Percentiles rank a stretch among this genome's conserved stretches.
Conservation (phyloP, 2,797 vertebrate species). For the Coilia nasus region DNA sequence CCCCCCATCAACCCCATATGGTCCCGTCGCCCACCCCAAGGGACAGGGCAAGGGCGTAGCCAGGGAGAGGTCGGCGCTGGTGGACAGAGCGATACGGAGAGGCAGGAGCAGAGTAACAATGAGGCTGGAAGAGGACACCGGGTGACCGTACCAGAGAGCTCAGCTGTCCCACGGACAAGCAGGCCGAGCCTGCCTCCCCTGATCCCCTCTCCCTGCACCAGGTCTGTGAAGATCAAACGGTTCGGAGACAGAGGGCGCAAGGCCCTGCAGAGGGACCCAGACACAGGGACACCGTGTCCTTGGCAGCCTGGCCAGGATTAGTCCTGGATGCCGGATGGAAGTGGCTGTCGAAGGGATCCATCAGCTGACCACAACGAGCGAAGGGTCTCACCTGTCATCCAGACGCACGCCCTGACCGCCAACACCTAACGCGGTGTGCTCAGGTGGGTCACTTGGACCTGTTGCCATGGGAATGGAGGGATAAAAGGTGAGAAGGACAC, state of each 20-base stretch:
- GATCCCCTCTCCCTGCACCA: not conserved
- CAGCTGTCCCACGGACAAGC: not conserved
- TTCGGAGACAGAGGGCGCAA: constrained; percentile 30
- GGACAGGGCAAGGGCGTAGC: constrained; percentile 37
- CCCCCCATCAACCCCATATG: constrained; percentile 62
- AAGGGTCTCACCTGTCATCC: constrained; percentile 71
- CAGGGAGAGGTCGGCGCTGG: constrained; percentile 48
- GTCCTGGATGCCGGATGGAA: not conserved
- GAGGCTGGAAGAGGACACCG: not conserved
- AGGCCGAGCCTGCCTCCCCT: not conserved
- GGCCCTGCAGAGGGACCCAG: not conserved
- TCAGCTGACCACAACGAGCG: constrained; percentile 16
- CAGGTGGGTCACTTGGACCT: constrained; percentile 77
- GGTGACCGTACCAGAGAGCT: not conserved
- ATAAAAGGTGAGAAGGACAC: constrained; percentile 57
- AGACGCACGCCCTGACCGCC: constrained; percentile 40
- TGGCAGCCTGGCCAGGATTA: not conserved
- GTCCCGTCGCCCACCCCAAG: constrained; percentile 49
- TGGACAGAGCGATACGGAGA: constrained; percentile 23
- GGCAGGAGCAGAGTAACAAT: not conserved
- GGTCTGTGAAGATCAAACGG: constrained; percentile 26
- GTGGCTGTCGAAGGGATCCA: not conserved
- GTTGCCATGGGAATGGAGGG: constrained; percentile 67
- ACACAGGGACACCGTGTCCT: not conserved
- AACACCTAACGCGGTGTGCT: constrained; percentile 38